Evolutionary conservation across 2,888 invertebrate species (phyloP).

Genomic region (Parnassius glacialis): DNA sequence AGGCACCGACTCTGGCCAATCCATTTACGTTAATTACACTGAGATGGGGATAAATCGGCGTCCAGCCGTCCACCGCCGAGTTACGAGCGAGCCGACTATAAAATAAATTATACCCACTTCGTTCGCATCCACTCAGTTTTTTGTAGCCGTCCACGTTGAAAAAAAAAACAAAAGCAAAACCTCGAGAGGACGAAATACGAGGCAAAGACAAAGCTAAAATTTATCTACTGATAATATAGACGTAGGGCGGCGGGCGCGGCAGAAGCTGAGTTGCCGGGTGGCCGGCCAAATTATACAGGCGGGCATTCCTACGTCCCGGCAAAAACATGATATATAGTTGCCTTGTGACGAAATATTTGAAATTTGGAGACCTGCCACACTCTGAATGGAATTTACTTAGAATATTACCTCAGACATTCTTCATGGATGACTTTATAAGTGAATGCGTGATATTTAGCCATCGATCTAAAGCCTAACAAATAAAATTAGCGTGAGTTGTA

Average conservation of each 20-base stretch:
- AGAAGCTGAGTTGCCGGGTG: conserved; percentile 69
- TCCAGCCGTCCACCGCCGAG: conserved; percentile 78
- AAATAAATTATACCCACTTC: conserved; percentile 82
- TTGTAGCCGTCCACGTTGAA: conserved; percentile 66
- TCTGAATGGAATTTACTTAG: conserved; percentile 67
- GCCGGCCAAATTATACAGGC: conserved; percentile 78
- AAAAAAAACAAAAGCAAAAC: conserved; percentile 75
- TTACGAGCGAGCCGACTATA: conserved; percentile 80
- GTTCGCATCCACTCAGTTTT: conserved; percentile 79
- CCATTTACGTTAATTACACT: conserved; percentile 80
- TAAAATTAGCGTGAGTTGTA: background rate
- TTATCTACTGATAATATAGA: conserved; percentile 82
- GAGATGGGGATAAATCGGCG: conserved; percentile 79
- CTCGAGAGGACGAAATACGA: conserved; percentile 79
- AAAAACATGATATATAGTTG: conserved; percentile 79
- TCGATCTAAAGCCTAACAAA: conserved; percentile 3
- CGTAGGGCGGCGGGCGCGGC: conserved; percentile 73
- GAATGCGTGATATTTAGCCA: conserved; percentile 32
- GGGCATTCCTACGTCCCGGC: conserved; percentile 70
- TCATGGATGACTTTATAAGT: conserved; percentile 57
- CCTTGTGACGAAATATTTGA: conserved; percentile 77
- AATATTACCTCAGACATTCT: conserved; percentile 64
- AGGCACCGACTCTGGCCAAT: conserved; percentile 70
- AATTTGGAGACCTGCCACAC: conserved; percentile 71
- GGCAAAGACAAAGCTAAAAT: conserved; percentile 81